These are phyloP conservation scores for Intellagama lesueurii DNA, from an alignment of 2,797 vertebrate genomes.

Conservation along the genomic window DNA sequence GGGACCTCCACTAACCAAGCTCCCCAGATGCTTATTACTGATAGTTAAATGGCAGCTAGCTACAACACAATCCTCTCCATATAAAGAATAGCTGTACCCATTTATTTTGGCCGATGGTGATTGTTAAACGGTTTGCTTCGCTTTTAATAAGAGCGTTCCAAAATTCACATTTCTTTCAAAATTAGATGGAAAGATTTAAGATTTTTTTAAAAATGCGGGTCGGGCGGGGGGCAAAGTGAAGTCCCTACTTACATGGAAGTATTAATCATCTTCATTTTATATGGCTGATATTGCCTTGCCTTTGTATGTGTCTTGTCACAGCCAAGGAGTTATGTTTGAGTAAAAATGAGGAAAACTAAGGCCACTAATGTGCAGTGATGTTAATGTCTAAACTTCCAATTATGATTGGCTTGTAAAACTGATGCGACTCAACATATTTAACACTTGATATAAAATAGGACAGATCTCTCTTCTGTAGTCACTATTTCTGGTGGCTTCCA, in stretches of 20 bases:
- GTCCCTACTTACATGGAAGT: background rate
- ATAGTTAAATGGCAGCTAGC: too few species aligned
- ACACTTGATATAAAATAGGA: conserved; percentile 16
- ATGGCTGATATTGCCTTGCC: background rate
- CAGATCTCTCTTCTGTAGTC: background rate
- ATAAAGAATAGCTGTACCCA: too few species aligned
- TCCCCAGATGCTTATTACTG: too few species aligned
- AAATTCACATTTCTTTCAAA: too few species aligned
- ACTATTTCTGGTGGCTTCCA: background rate
- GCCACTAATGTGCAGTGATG: background rate
- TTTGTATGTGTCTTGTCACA: background rate
- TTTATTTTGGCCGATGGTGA: too few species aligned
- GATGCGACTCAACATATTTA: background rate
- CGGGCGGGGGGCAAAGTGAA: background rate
- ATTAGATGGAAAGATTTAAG: too few species aligned
- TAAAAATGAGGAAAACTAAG: background rate
- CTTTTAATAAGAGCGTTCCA: too few species aligned
- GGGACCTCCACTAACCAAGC: too few species aligned
- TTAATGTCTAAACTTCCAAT: background rate
- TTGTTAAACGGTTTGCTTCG: too few species aligned
- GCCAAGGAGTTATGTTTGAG: background rate
- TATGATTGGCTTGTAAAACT: conserved; percentile 6
- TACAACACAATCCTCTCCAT: too few species aligned
- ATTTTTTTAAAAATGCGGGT: too few species aligned
- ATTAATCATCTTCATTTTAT: background rate